Percentiles rank a stretch among this genome's conserved stretches.
phyloP scores from a whole-genome alignment of 2,888 invertebrate genomes.

The Drepanosiphum platanoidis region DNA sequence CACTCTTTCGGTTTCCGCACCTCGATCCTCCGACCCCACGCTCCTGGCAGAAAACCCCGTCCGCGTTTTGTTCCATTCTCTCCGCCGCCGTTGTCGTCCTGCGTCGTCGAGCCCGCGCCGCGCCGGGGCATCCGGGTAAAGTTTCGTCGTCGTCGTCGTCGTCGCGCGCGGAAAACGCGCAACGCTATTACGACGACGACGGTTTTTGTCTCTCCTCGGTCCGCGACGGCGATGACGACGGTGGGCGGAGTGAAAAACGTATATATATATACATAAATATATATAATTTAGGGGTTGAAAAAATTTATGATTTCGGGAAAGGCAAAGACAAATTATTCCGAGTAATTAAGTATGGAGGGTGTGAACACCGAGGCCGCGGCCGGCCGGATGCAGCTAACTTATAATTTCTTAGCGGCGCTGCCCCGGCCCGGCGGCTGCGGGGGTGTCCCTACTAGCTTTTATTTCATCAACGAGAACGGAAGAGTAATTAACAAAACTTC shows the following conservation, averaged over 20 bases:
- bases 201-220: slow-evolving; percentile 14
- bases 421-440: background rate
- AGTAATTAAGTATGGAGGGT: slow-evolving; percentile 63
- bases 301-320: slow-evolving; percentile 63
- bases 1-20: no score
- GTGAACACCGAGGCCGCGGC: slow-evolving; percentile 53
- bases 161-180: background rate
- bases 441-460: slow-evolving; percentile 56
- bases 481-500: slow-evolving; percentile 62
- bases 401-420: slow-evolving; percentile 56
- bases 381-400: slow-evolving; percentile 61
- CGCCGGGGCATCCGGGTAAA: background rate
- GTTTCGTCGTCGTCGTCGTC: background rate
- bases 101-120: background rate
- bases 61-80: background rate
- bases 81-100: background rate
- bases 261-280: no score
- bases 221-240: background rate
- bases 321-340: slow-evolving; percentile 63
- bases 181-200: slow-evolving; percentile 2
- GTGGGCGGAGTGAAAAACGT: background rate
- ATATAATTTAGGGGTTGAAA: no score
- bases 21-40: no score
- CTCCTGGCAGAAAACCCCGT: background rate
- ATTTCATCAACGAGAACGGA: slow-evolving; percentile 60